Conservation (phyloP, 2,113 vertebrate genomes). For the Tor tambroides region DNA sequence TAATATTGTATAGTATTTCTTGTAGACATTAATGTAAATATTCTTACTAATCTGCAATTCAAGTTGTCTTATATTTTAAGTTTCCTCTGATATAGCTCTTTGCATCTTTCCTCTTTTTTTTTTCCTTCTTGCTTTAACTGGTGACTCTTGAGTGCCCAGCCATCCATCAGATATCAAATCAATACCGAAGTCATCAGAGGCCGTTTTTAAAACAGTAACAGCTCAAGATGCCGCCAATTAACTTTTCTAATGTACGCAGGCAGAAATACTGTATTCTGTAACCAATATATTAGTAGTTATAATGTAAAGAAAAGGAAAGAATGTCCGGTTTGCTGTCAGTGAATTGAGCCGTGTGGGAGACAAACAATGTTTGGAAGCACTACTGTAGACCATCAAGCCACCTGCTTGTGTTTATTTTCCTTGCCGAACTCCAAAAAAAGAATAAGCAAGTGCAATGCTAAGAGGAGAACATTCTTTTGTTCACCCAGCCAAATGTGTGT, state of each 20-base stretch:
- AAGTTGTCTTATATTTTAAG: neutral
- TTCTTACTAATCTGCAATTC: neutral
- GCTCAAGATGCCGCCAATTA: neutral
- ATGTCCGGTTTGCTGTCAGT: neutral
- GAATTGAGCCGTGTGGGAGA: neutral
- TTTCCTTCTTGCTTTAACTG: neutral
- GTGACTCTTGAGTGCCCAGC: neutral
- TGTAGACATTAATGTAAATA: neutral
- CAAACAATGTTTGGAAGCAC: neutral
- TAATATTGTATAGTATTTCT: no score
- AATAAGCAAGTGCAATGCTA: neutral
- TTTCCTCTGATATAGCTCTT: neutral
- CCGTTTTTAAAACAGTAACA: neutral
- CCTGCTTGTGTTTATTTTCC: neutral
- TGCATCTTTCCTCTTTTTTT: neutral
- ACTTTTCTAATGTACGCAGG: neutral
- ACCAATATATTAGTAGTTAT: neutral
- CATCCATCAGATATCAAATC: neutral
- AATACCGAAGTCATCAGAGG: neutral
- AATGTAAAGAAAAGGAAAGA: neutral
- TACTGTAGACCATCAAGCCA: neutral
- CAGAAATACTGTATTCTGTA: neutral
- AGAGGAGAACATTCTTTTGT: constrained; percentile 8
- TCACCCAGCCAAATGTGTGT: neutral
- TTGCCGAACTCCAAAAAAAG: neutral